Percentiles rank a stretch among this genome's conserved stretches.
Conservation (phyloP, 2,888 invertebrate species). For the Cerastis rubricosa region DNA sequence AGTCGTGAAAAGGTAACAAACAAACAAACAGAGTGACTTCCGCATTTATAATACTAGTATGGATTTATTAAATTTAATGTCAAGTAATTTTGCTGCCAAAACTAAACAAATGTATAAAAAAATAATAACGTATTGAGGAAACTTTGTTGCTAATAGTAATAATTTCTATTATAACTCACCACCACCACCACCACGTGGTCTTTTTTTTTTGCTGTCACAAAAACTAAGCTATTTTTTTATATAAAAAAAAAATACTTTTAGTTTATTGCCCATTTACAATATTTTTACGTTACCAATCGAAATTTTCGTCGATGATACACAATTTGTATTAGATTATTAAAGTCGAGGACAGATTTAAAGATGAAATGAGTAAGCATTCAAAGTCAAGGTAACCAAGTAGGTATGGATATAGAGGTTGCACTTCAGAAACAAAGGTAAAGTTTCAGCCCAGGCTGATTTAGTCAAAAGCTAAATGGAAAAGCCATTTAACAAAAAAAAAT, state of each 20-base stretch:
- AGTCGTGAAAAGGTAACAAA: too few relatives aligned
- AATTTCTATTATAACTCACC: not conserved
- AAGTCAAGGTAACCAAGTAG: not conserved
- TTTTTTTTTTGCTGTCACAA: not conserved
- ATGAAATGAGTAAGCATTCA: not conserved
- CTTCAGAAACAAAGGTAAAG: not conserved
- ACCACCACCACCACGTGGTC: too few relatives aligned
- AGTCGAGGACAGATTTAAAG: too few relatives aligned
- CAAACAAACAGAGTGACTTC: too few relatives aligned
- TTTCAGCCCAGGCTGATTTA: constrained; percentile 13
- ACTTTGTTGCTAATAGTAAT: not conserved
- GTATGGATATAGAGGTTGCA: not conserved
- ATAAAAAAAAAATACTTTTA: not conserved
- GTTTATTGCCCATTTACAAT: too few relatives aligned
- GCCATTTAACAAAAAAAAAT: not conserved
- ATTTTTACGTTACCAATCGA: not conserved
- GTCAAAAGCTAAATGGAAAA: not conserved
- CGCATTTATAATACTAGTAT: too few relatives aligned
- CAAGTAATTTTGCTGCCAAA: not conserved
- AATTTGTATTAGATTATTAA: not conserved
- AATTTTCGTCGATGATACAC: not conserved
- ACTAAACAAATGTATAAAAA: not conserved
- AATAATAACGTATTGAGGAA: not conserved
- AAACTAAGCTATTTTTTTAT: not conserved
- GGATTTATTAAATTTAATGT: too few relatives aligned